Evolutionary conservation across 2,888 invertebrate genomes (phyloP).

Genomic region (Trimorus sp.): DNA sequence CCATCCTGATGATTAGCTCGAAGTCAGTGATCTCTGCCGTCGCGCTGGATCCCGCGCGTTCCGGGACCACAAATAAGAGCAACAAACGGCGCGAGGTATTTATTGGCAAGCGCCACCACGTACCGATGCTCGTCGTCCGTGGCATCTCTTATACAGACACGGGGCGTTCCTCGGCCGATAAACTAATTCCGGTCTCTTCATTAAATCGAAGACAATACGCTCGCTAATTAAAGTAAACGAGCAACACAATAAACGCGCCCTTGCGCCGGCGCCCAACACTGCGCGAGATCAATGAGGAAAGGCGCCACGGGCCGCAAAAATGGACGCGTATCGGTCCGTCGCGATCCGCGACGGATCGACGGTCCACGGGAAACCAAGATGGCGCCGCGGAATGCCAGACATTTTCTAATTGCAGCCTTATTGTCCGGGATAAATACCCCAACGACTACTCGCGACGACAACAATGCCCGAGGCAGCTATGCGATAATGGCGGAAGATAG

Average conservation of each 20-base stretch:
- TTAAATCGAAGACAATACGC: constrained; percentile 78
- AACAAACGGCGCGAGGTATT: constrained; percentile 75
- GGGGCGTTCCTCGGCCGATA: constrained; percentile 72
- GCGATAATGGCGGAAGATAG: constrained; percentile 73
- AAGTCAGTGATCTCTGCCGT: background rate
- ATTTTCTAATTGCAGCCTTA: constrained; percentile 10
- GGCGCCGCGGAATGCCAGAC: constrained; percentile 1
- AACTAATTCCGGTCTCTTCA: constrained; percentile 79
- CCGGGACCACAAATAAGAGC: constrained; percentile 44
- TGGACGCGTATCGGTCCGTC: constrained; percentile 62
- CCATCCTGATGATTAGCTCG: too few relatives aligned
- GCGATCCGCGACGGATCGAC: constrained; percentile 22
- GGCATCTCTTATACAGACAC: constrained; percentile 63
- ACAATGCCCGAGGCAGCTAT: constrained; percentile 47
- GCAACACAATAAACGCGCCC: constrained; percentile 72
- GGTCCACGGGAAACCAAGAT: constrained; percentile 26
- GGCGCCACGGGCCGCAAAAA: constrained; percentile 63
- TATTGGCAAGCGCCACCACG: constrained; percentile 72
- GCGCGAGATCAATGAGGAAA: constrained; percentile 23
- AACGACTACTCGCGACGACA: constrained; percentile 13
- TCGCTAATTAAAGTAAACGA: constrained; percentile 79
- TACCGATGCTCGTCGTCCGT: constrained; percentile 68
- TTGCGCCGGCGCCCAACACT: constrained; percentile 39
- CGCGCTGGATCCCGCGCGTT: too few relatives aligned
- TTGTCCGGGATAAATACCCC: too few relatives aligned